phyloP scores from a whole-genome alignment of 2,888 invertebrate genomes.

The Yponomeuta sedellus region DNA sequence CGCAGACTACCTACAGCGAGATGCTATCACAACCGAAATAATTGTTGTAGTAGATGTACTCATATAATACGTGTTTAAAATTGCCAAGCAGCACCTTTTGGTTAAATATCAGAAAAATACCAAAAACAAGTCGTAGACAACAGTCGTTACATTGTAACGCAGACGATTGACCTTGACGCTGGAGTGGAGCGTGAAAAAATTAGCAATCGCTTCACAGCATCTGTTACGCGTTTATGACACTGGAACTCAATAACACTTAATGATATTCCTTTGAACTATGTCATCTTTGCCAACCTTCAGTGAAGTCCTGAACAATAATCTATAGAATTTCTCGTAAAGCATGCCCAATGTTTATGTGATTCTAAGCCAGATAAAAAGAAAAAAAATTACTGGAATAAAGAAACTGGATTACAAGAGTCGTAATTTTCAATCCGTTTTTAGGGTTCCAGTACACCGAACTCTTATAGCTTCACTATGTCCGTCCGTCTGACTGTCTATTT shows the following conservation, averaged over 20 bases:
- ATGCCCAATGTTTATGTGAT: too few relatives aligned
- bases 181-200: neutral
- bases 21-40: neutral
- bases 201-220: neutral
- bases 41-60: neutral
- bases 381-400: too few relatives aligned
- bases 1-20: too few relatives aligned
- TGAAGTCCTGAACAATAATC: too few relatives aligned
- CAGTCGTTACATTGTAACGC: neutral
- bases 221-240: slow-evolving; percentile 9
- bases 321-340: too few relatives aligned
- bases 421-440: too few relatives aligned
- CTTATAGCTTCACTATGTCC: too few relatives aligned
- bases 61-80: neutral
- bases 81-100: neutral
- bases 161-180: neutral
- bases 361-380: too few relatives aligned
- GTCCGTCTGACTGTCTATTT: too few relatives aligned
- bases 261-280: neutral
- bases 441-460: too few relatives aligned
- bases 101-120: neutral
- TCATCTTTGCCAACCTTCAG: too few relatives aligned
- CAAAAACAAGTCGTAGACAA: neutral
- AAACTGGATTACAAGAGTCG: too few relatives aligned
- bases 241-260: slow-evolving; percentile 9